Evolutionary conservation across 2,888 invertebrate species (phyloP), one percentile per base, ranked within the genome.

Genomic region (Cinara cedri): DNA sequence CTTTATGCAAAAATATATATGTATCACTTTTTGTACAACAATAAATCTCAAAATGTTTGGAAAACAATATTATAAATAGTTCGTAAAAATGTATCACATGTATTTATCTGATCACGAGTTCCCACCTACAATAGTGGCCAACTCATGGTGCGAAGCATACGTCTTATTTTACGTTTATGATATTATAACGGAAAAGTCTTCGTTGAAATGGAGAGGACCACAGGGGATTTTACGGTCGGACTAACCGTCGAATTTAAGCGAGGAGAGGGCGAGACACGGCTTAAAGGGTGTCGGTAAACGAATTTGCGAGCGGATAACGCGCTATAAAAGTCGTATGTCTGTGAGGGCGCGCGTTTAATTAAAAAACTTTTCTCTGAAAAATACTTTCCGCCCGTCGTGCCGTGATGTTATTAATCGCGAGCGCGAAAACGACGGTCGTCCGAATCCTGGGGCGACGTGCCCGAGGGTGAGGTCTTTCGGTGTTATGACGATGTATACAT

Each of bases 311-410:
- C 6, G 60, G 72, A 62, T 62, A 62, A 34, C 72, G 63, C 21
- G 49, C 11, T 42, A 21, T 63, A 74, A 44, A 71, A 63, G 4
- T 68, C 63, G 26, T 81, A 66, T 16, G 62, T 19, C 24, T 62
- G 63, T 26, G 42, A n/a, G 3, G n/a, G 49, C 11, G 14, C 16
- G 26, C 42, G 42, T 81, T 74, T 72, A 81, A 72, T 72, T 49
- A 62, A 80, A 70, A 80, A 81, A 63, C 57, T 72, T 66, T 81
- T 42, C 24, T 14, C 54, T 54, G 14, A 62, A 81, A 80, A 60
- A 76, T 70, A 68, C 62, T 24, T 14, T 21, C 13, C 54, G 14
- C 13, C 26, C 14, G 6, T 11, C 4, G 14, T 26, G 19, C 4
- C 2, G 21, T 34, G 34, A 34, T 34, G 34, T 34, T 34, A 34